Evolutionary conservation across 2,888 invertebrate species (phyloP).

Genomic region (Melanargia galathea): DNA sequence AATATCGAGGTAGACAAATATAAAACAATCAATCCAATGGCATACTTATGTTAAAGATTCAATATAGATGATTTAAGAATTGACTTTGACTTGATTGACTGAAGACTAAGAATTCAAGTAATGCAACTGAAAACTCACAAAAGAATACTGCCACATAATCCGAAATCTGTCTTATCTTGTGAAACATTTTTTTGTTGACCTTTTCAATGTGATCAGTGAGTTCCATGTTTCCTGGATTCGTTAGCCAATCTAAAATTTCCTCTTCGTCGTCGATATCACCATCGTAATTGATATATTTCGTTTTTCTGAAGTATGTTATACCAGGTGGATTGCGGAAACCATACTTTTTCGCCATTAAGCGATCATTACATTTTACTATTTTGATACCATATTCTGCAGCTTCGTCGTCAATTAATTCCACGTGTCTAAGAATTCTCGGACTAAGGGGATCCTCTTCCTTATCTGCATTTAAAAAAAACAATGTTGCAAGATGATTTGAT

Average conservation of each 20-base stretch:
- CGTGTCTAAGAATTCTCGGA: constrained; percentile 90
- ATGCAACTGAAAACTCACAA: constrained; percentile 85
- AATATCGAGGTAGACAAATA: neutral
- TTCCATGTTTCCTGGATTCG: constrained; percentile 97
- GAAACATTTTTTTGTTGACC: constrained; percentile 96
- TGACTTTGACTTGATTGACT: no score
- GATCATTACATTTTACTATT: constrained; percentile 93
- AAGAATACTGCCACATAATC: constrained; percentile 96
- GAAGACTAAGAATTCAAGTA: neutral
- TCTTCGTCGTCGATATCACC: constrained; percentile 96
- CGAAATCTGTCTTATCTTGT: constrained; percentile 92
- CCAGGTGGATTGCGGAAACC: constrained; percentile 95
- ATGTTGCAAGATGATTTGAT: neutral
- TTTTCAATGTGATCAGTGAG: constrained; percentile 95
- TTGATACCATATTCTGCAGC: constrained; percentile 95
- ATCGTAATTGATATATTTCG: constrained; percentile 94
- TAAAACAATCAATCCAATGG: neutral
- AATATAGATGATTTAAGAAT: neutral
- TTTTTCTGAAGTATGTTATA: constrained; percentile 94
- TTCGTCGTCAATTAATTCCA: constrained; percentile 95
- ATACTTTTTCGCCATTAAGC: constrained; percentile 96
- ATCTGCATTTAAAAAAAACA: constrained; percentile 72
- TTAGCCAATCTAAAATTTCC: constrained; percentile 95
- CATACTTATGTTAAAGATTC: neutral
- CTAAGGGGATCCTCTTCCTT: constrained; percentile 92